phyloP scores from a whole-genome alignment of 2,113 vertebrate genomes.

The Neoarius graeffei region DNA sequence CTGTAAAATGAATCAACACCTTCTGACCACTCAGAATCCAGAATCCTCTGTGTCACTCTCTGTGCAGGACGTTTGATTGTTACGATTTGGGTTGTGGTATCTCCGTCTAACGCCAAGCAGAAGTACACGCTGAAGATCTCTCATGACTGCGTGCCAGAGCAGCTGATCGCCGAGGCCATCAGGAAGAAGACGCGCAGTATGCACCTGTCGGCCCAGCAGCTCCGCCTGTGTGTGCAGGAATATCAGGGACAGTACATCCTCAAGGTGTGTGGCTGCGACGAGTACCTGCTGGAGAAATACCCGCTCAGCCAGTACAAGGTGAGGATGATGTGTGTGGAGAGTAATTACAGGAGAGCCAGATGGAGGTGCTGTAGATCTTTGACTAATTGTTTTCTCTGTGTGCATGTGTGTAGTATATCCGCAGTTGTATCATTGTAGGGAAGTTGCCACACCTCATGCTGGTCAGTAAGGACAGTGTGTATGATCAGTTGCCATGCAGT shows the following conservation, averaged over 20 bases:
- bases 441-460: conserved; percentile 81
- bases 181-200: conserved; percentile 78
- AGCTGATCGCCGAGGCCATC: conserved; percentile 79
- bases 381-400: background rate
- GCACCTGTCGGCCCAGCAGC: conserved; percentile 78
- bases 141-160: conserved; percentile 76
- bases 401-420: conserved; percentile 69
- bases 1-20: background rate
- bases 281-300: conserved; percentile 78
- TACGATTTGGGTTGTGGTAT: conserved; percentile 81
- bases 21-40: background rate
- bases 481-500: conserved; percentile 74
- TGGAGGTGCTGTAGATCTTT: background rate
- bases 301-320: conserved; percentile 83
- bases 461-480: conserved; percentile 78
- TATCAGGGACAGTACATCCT: conserved; percentile 81
- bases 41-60: background rate
- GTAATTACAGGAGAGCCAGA: background rate
- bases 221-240: conserved; percentile 78
- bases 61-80: conserved; percentile 75
- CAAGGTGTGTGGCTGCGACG: conserved; percentile 80
- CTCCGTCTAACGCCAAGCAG: conserved; percentile 80
- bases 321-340: conserved; percentile 1
- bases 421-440: conserved; percentile 73
- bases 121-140: conserved; percentile 79